Evolutionary conservation across 2,888 invertebrate genomes (phyloP).

Genomic region (Oscheius onirici): DNA sequence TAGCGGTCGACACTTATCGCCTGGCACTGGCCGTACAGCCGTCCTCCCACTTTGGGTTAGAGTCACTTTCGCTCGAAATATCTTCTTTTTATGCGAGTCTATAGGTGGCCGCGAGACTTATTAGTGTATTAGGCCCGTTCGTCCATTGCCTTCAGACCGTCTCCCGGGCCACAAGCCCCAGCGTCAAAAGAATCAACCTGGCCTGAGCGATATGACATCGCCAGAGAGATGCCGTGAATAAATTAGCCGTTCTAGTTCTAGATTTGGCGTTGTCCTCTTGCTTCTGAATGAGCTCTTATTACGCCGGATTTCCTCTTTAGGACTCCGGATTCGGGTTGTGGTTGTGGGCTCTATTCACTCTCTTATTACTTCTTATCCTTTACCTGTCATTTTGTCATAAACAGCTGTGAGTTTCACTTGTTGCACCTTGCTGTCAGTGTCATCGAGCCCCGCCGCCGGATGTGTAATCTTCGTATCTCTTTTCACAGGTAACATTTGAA

Average conservation of each 20-base stretch:
- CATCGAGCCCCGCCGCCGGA: slow-evolving; percentile 28
- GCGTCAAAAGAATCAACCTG: slow-evolving; percentile 28
- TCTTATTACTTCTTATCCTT: slow-evolving; percentile 2
- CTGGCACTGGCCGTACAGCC: not conserved
- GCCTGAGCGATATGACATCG: slow-evolving; percentile 31
- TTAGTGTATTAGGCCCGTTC: slow-evolving; percentile 18
- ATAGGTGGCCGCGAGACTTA: slow-evolving; percentile 5
- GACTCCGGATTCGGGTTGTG: not conserved
- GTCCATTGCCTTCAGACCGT: slow-evolving; percentile 16
- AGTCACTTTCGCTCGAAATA: slow-evolving; percentile 16
- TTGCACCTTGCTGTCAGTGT: slow-evolving; percentile 33
- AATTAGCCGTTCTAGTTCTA: slow-evolving; percentile 32
- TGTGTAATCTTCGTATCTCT: slow-evolving; percentile 34
- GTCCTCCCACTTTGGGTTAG: not conserved
- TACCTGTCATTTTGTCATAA: slow-evolving; percentile 8
- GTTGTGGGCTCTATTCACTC: not conserved
- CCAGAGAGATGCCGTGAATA: slow-evolving; percentile 24
- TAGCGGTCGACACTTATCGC: slow-evolving; percentile 18
- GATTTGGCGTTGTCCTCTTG: slow-evolving; percentile 23
- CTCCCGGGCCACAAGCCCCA: not conserved
- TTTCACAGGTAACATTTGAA: slow-evolving; percentile 28
- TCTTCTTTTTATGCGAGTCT: slow-evolving; percentile 9
- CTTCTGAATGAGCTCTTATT: slow-evolving; percentile 23
- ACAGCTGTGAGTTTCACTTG: slow-evolving; percentile 34
- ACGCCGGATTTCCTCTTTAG: slow-evolving; percentile 19